Conservation (phyloP, 1,140 invertebrate species). For the Bombus balteatus region DNA sequence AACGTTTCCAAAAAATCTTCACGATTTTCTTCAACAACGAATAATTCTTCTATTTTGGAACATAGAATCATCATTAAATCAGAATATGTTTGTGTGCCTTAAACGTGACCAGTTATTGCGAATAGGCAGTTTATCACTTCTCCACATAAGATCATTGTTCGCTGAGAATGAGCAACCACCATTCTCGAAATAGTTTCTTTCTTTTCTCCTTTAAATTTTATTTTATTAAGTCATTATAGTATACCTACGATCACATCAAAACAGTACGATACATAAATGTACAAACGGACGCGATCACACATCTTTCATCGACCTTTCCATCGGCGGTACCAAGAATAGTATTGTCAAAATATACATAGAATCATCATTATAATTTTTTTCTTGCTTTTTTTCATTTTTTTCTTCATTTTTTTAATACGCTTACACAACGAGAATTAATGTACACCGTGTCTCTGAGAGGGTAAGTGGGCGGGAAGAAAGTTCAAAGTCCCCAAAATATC, state of each 20-base stretch:
- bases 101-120: conserved; percentile 59
- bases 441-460: conserved; percentile 64
- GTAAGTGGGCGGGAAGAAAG: conserved; percentile 46
- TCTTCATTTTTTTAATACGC: conserved; percentile 51
- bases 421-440: conserved; percentile 61
- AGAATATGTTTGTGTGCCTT: conserved; percentile 3
- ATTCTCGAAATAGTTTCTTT: conserved; percentile 2
- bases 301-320: conserved; percentile 48
- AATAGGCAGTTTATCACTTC: conserved; percentile 28
- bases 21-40: conserved; percentile 13
- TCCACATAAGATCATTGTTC: conserved; percentile 2
- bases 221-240: conserved; percentile 41
- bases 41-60: conserved; percentile 2
- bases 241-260: conserved; percentile 63
- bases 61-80: conserved; percentile 31
- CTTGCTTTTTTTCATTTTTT: conserved; percentile 27
- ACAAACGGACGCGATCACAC: conserved; percentile 71
- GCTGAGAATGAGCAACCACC: not conserved
- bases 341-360: conserved; percentile 78
- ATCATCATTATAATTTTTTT: conserved; percentile 59
- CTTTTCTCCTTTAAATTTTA: not conserved
- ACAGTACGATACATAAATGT: conserved; percentile 69
- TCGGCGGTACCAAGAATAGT: conserved; percentile 71
- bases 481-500: conserved; percentile 41
- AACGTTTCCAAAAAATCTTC: conserved; percentile 28